A percentile compares a stretch with the other conserved stretches of the same genome.
Evolutionary conservation across 2,888 invertebrate species (phyloP).

Genomic region (Drosophila pseudotakahashii): DNA sequence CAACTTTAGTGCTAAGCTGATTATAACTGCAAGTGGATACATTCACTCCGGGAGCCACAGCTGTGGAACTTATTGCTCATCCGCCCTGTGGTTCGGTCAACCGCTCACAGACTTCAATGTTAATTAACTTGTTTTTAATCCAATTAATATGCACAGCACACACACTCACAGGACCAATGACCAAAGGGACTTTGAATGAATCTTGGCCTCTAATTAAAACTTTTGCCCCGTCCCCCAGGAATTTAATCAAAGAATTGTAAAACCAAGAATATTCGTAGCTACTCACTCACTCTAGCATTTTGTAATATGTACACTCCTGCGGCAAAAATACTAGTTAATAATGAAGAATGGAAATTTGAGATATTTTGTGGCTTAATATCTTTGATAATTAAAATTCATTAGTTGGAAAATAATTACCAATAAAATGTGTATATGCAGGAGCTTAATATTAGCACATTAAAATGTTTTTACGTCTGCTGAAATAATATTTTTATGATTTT

Average conservation of each 20-base stretch:
- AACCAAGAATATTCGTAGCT: constrained; percentile 43
- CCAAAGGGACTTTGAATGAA: constrained; percentile 36
- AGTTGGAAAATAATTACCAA: too few relatives aligned
- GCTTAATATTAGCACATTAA: too few relatives aligned
- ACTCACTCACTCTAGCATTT: constrained; percentile 20
- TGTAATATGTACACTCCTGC: too few relatives aligned
- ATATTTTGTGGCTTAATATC: background rate
- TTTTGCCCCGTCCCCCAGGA: constrained; percentile 59
- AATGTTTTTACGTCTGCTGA: too few relatives aligned
- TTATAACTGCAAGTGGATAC: constrained; percentile 36
- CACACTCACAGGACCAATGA: constrained; percentile 12
- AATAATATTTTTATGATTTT: too few relatives aligned
- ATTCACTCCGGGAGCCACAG: constrained; percentile 11
- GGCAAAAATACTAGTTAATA: background rate
- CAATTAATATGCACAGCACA: constrained; percentile 51
- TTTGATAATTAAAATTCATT: too few relatives aligned
- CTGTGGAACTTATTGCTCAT: constrained; percentile 9
- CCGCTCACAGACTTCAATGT: constrained; percentile 33
- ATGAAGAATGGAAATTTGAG: background rate
- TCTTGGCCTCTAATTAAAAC: constrained; percentile 65
- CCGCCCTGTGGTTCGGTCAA: constrained; percentile 29
- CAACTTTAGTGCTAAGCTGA: constrained; percentile 37
- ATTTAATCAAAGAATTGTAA: constrained; percentile 69
- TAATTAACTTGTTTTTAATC: constrained; percentile 40
- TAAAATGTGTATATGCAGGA: too few relatives aligned